Evolutionary conservation across 2,113 vertebrate species (phyloP).

Genomic region (Pao palembangensis): DNA sequence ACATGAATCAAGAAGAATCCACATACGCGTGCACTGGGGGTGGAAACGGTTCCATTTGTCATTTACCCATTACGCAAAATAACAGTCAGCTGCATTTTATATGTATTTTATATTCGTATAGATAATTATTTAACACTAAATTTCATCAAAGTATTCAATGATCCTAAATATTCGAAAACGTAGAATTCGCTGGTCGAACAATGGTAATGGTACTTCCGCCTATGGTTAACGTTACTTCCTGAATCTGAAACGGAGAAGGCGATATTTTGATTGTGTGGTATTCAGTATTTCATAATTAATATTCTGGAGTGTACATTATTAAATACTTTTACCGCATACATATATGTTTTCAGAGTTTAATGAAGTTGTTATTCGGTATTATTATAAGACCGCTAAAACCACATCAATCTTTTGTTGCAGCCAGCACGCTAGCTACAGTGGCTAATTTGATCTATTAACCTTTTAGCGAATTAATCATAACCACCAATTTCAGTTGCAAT

Average conservation of each 20-base stretch:
- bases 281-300: constrained; percentile 11
- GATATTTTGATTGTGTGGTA: constrained; percentile 52
- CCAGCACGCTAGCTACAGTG: constrained; percentile 42
- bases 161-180: not conserved
- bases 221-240: constrained; percentile 58
- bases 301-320: not conserved
- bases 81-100: not conserved
- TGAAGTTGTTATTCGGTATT: too few relatives aligned
- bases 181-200: not conserved
- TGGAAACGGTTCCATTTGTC: not conserved
- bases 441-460: constrained; percentile 39
- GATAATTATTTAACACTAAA: not conserved
- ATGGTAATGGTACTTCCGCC: constrained; percentile 51
- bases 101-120: not conserved
- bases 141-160: not conserved
- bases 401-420: constrained; percentile 22
- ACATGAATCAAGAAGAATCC: constrained; percentile 29
- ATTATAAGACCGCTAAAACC: too few relatives aligned
- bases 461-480: not conserved
- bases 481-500: not conserved
- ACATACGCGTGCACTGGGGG: constrained; percentile 12
- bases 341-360: not conserved
- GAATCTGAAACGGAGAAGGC: constrained; percentile 51
- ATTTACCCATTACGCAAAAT: not conserved
- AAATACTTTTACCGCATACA: not conserved